Base-by-base conservation (phyloP, 1,140 invertebrate genomes). In the Hylaeus volcanicus region DNA sequence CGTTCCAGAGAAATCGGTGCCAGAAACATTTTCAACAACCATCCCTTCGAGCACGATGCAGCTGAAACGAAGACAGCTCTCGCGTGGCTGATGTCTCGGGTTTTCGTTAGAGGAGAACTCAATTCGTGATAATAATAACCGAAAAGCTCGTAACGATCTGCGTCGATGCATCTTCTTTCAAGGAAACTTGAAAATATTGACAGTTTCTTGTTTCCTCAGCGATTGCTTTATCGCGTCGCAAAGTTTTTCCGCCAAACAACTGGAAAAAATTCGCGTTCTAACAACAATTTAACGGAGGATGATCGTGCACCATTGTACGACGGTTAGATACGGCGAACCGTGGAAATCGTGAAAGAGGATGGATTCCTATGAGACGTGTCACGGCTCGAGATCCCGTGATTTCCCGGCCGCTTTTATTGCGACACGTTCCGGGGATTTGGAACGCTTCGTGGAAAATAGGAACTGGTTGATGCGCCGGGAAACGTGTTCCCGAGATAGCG, bases 341-440 rank as follows among this genome's bases (percentile, higher is more conserved):
- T 63, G 12, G 39, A 82, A 86, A 85, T 74, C 51, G 51, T 39
- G 68, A 51, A 60, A 65, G 68, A 63, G 56, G 66, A 75, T 72
- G 60, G 69, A 56, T 75, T 55, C 15, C 56, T 63, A 37, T 26
- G 53, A 74, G 39, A 9, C 15, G 26, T 76, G 83, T 85, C 78
- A 84, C 83, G 83, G 63, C 53, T 65, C n/a, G 58, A 51, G 1
- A 45, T 70, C 65, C 58, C 45, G 37, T 51, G 64, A 86, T 86
- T 86, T 86, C 79, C 73, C 69, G 58, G 53, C 41, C 37, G 45
- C 64, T 39, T 74, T 77, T 61, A 74, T 66, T 51, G 78, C 69
- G 83, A 85, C 80, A 79, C 74, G 61, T 86, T 86, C 69, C 66
- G 58, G 43, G 39, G 56, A 61, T 68, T 68, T 53, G 63, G n/a